Evolutionary conservation across 2,113 vertebrate species (phyloP).

Genomic region (Saimiri boliviensis): DNA sequence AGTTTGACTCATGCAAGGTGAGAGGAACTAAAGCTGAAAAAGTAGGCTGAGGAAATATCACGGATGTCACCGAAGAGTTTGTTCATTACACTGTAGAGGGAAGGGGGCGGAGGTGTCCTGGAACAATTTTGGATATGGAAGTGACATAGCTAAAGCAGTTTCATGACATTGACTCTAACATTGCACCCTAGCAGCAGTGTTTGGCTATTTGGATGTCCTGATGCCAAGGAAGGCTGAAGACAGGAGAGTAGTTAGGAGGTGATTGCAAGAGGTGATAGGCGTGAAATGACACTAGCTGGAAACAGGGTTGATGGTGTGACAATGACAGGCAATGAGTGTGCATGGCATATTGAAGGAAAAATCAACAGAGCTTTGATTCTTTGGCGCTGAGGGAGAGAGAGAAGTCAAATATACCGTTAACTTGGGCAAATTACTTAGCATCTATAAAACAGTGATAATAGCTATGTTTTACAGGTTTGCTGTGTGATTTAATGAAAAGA

Average conservation of each 20-base stretch:
- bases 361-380: constrained; percentile 42
- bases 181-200: not conserved
- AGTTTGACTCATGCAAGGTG: not conserved
- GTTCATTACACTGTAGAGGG: not conserved
- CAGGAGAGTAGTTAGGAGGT: not conserved
- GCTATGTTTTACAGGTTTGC: constrained; percentile 45
- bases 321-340: not conserved
- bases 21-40: not conserved
- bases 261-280: fast-evolving
- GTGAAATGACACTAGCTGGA: not conserved
- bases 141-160: not conserved
- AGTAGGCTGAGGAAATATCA: not conserved
- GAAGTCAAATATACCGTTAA: constrained; percentile 60
- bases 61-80: not conserved
- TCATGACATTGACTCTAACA: not conserved
- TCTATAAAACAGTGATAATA: constrained; percentile 51
- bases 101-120: fast-evolving
- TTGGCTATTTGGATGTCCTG: not conserved
- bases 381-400: constrained; percentile 32
- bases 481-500: constrained; percentile 51
- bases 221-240: not conserved
- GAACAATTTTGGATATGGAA: not conserved
- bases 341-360: not conserved
- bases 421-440: constrained; percentile 55
- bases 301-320: not conserved